These are phyloP conservation scores for Porites evermanni DNA, from an alignment of 92 coral and sea anemone genomes.

Conservation along the genomic window DNA sequence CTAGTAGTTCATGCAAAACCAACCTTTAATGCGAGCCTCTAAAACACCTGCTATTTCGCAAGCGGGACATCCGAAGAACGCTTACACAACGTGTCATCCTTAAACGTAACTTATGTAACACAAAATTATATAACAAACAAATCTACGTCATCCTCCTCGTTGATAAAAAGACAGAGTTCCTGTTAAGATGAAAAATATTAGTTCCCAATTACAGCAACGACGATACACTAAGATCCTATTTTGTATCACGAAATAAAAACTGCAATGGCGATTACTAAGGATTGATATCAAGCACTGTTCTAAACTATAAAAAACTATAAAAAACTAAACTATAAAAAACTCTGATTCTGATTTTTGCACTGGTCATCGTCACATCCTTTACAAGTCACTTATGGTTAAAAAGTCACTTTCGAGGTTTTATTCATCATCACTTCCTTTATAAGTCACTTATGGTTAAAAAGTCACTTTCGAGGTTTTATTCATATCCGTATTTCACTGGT, in stretches of 20 bases:
- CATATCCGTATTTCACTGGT: no score
- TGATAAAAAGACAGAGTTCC: neutral
- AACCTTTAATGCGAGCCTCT: no score
- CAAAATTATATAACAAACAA: no score
- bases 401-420: no score
- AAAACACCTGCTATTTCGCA: no score
- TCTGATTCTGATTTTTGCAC: neutral
- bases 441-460: slow-evolving; percentile 42
- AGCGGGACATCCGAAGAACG: no score
- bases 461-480: slow-evolving; percentile 22
- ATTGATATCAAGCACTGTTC: slow-evolving; percentile 30
- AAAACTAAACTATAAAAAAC: neutral
- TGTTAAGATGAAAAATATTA: neutral
- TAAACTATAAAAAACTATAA: neutral
- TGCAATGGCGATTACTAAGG: slow-evolving; percentile 47
- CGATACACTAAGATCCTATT: neutral
- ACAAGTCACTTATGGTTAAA: no score
- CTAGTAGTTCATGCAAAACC: no score
- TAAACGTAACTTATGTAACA: no score
- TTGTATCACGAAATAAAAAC: slow-evolving; percentile 25
- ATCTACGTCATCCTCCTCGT: neutral
- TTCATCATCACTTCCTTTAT: no score
- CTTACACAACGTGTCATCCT: no score
- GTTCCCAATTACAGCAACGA: slow-evolving; percentile 35
- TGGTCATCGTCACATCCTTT: slow-evolving; percentile 30